Conservation (phyloP, 1,140 invertebrate genomes). For the Trissolcus basalis region DNA sequence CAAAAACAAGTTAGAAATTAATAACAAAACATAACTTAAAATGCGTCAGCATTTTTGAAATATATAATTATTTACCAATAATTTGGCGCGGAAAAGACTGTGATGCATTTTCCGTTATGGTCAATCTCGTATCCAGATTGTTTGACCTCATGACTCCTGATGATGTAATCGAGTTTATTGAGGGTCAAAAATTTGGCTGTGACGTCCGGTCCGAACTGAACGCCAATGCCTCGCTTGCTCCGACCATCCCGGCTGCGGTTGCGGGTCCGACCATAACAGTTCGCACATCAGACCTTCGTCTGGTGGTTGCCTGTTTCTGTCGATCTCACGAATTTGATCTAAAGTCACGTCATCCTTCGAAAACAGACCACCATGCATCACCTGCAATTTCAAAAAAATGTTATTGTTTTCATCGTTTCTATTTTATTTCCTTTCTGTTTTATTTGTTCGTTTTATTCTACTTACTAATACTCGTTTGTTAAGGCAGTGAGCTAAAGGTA, state of each 20-base stretch:
- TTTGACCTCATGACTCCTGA: slow-evolving; percentile 99
- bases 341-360: slow-evolving; percentile 92
- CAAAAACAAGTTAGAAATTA: too few species aligned
- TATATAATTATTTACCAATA: slow-evolving; percentile 87
- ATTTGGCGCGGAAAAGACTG: slow-evolving; percentile 98
- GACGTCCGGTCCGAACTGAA: slow-evolving; percentile 99
- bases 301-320: slow-evolving; percentile 96
- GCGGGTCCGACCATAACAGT: slow-evolving; percentile 98
- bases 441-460: slow-evolving; percentile 31
- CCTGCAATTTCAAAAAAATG: slow-evolving; percentile 68
- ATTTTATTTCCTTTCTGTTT: not conserved
- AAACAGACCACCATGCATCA: slow-evolving; percentile 97
- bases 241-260: slow-evolving; percentile 88
- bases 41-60: too few species aligned
- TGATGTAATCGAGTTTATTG: slow-evolving; percentile 95
- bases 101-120: slow-evolving; percentile 96
- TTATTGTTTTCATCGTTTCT: not conserved
- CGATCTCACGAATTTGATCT: slow-evolving; percentile 91
- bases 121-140: slow-evolving; percentile 95
- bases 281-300: slow-evolving; percentile 98
- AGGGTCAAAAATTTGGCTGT: slow-evolving; percentile 89
- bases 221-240: slow-evolving; percentile 98
- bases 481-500: slow-evolving; percentile 96
- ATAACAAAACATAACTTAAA: too few species aligned
- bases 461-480: slow-evolving; percentile 92